A percentile compares a stretch with the other conserved stretches of the same genome.
Conservation (phyloP, 2,797 vertebrate genomes). For the Acrossocheilus wenchowensis region DNA sequence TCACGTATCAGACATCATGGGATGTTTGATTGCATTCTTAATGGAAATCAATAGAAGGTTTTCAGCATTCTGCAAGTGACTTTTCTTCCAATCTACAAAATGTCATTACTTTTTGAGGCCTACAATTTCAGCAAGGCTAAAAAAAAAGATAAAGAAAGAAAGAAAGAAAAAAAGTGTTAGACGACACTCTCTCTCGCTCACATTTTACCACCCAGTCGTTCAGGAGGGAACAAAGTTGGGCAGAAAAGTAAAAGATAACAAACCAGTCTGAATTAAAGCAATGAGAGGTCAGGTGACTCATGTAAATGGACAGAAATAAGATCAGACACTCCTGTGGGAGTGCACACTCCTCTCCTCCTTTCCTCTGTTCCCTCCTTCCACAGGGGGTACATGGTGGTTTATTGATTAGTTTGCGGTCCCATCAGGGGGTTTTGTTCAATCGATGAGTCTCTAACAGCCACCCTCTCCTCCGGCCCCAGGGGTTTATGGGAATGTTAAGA, state of each 20-base stretch:
- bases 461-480: constrained; percentile 36
- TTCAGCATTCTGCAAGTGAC: constrained; percentile 70
- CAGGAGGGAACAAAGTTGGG: constrained; percentile 19
- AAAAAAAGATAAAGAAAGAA: constrained; percentile 35
- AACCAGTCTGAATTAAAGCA: constrained; percentile 45
- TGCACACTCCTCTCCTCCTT: constrained; percentile 2
- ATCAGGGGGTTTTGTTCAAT: constrained; percentile 75
- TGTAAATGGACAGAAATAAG: constrained; percentile 51
- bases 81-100: constrained; percentile 80
- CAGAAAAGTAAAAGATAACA: constrained; percentile 37
- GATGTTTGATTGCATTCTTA: constrained; percentile 82
- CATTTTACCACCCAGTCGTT: not conserved
- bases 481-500: constrained; percentile 46
- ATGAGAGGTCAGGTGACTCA: constrained; percentile 29
- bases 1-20: constrained; percentile 67
- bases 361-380: not conserved
- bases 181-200: not conserved
- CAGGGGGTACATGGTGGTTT: constrained; percentile 69
- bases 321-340: constrained; percentile 42
- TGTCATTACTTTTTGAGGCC: constrained; percentile 72
- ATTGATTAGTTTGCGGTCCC: constrained; percentile 76
- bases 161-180: constrained; percentile 52
- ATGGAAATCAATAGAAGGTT: constrained; percentile 81
- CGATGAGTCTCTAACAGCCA: constrained; percentile 72
- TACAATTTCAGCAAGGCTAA: constrained; percentile 66